Percentiles rank a stretch among this genome's conserved stretches.
These are phyloP conservation scores for Propsilocerus akamusi DNA, from an alignment of 1,140 invertebrate species.

Conservation along the genomic window DNA sequence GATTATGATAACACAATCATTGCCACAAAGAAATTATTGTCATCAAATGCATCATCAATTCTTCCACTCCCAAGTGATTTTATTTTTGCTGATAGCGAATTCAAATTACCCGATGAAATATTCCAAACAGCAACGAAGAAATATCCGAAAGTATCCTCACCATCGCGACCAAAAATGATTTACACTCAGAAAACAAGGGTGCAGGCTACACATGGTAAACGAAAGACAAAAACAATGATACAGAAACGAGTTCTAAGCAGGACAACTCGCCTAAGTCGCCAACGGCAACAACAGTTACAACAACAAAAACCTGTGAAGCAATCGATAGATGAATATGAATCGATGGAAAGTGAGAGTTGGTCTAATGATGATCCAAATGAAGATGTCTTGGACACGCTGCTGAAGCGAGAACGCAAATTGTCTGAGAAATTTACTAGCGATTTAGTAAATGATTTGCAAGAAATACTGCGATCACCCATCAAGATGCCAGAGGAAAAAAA, in stretches of 20 bases:
- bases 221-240: slow-evolving; percentile 38
- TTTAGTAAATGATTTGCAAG: slow-evolving; percentile 22
- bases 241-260: slow-evolving; percentile 26
- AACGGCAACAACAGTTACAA: slow-evolving; percentile 10
- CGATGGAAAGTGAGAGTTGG: not conserved
- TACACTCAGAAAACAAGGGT: slow-evolving; percentile 45
- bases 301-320: slow-evolving; percentile 19
- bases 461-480: slow-evolving; percentile 20
- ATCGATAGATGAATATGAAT: not conserved
- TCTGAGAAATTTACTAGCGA: slow-evolving; percentile 19
- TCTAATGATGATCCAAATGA: slow-evolving; percentile 1
- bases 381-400: not conserved
- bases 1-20: slow-evolving; percentile 27
- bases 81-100: not conserved
- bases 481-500: slow-evolving; percentile 8
- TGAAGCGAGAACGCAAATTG: slow-evolving; percentile 9
- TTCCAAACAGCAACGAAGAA: slow-evolving; percentile 22
- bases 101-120: slow-evolving; percentile 8
- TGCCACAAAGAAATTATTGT: slow-evolving; percentile 14
- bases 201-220: slow-evolving; percentile 28
- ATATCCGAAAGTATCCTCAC: slow-evolving; percentile 19
- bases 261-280: slow-evolving; percentile 22
- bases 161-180: slow-evolving; percentile 46
- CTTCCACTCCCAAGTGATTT: not conserved
- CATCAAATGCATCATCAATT: slow-evolving; percentile 8